Evolutionary conservation across 2,797 vertebrate genomes (phyloP), one percentile per base, ranked within the genome.

Genomic region (Acipenser oxyrinchus): DNA sequence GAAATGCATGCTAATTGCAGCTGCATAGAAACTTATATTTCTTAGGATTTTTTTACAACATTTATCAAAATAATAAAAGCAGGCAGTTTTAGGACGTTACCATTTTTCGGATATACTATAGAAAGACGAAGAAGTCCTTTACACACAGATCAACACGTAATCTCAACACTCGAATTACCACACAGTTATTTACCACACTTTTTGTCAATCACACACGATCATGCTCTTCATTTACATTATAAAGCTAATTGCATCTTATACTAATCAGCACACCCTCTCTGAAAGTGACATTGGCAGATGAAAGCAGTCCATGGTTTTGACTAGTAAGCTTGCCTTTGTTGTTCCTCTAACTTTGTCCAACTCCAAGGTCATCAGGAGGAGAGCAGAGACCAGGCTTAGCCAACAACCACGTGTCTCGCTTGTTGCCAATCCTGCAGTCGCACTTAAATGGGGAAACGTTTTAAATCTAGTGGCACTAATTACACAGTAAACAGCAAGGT

Each of bases 221-320:
- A 88, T 86, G 84, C 84, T 84, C 83, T 82, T 88, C 85, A 89
- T 90, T 89, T 89, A 82, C 83, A 71, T 74, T 82, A 83, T 87
- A 89, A 89, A 88, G 88, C 88, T 91, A 91, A 91, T 91, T 91
- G 89, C 90, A 88, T 89, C 88, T 89, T 87, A 84, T 86, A 88
- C 88, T 91, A 91, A 91, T 91, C 89, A 90, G 89, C 88, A 85
- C 87, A 89, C 89, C 87, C 90, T 88, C 86, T 84, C 89, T 90
- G 88, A 89, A 90, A 90, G 90, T 89, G 88, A 90, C 89, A 90
- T 89, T 88, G 88, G 87, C 87, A 86, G 84, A 78, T 80, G 83
- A 78, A 79, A 78, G 84, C 84, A 82, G 81, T 85, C 83, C 85
- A 77, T 81, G 72, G 84, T 84, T 77, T 78, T 88, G 88, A 89